Evolutionary conservation across 2,113 vertebrate species (phyloP).

Genomic region (Dipodomys ordii): DNA sequence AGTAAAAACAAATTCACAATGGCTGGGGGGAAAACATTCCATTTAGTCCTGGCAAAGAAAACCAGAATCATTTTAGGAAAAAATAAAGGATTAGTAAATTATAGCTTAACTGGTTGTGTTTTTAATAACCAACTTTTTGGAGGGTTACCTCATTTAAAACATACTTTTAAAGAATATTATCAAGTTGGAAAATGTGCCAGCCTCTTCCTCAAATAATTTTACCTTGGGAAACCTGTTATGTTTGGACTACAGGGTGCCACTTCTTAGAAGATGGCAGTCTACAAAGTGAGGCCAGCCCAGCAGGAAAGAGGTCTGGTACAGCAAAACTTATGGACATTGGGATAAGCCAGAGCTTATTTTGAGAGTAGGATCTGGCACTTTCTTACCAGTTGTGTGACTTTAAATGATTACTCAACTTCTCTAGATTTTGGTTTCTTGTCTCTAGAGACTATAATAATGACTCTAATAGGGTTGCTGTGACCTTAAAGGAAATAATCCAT

Average conservation of each 20-base stretch:
- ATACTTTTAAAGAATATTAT: slow-evolving; percentile 26
- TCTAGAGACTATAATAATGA: neutral
- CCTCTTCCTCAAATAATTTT: slow-evolving; percentile 16
- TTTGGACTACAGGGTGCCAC: neutral
- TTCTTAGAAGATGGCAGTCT: neutral
- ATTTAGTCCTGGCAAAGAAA: slow-evolving; percentile 36
- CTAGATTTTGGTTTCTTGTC: neutral
- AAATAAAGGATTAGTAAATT: slow-evolving; percentile 23
- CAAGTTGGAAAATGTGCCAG: neutral
- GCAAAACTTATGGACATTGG: neutral
- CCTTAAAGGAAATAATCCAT: neutral
- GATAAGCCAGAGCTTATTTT: neutral
- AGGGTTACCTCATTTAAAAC: neutral
- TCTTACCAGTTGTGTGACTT: neutral
- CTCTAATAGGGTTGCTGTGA: neutral
- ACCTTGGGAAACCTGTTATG: neutral
- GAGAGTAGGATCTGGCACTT: neutral
- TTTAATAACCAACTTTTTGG: slow-evolving; percentile 55
- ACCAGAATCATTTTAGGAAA: slow-evolving; percentile 22
- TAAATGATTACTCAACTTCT: neutral
- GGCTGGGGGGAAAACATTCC: neutral
- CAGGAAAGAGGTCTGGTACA: too few species aligned
- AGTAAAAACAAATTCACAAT: slow-evolving; percentile 56
- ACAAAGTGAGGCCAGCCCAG: neutral
- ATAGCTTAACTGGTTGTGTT: neutral